These are phyloP conservation scores for Allygus modestus DNA, from an alignment of 2,888 invertebrate species.

Conservation along the genomic window DNA sequence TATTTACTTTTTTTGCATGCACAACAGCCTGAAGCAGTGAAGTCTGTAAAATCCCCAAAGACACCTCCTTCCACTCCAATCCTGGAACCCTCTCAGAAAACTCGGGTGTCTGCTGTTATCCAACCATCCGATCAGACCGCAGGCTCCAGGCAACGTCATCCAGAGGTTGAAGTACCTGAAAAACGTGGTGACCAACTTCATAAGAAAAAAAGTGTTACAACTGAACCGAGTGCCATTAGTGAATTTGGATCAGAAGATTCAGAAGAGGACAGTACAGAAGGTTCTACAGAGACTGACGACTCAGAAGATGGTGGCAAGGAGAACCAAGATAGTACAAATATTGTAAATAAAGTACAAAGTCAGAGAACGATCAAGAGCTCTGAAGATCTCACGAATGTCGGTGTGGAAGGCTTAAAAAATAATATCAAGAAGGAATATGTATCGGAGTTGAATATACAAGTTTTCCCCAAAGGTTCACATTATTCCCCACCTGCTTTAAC, in stretches of 20 bases:
- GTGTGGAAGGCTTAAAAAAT: background rate
- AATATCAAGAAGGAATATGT: constrained; percentile 33
- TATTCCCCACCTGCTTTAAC: background rate
- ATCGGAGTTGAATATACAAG: constrained; percentile 46
- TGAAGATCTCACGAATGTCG: background rate
- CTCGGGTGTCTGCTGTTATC: background rate
- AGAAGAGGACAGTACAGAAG: constrained; percentile 17
- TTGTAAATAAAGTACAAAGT: background rate
- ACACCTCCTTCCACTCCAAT: constrained; percentile 34
- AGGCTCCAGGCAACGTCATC: background rate
- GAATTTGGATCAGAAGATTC: constrained; percentile 9
- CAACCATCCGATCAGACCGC: background rate
- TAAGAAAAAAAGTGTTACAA: background rate
- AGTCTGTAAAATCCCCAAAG: constrained; percentile 42
- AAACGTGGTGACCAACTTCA: background rate
- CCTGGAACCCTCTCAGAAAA: background rate
- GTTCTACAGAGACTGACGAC: background rate
- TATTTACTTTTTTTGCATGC: constrained; percentile 65
- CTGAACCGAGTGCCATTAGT: background rate
- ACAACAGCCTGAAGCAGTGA: constrained; percentile 63
- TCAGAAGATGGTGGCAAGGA: background rate
- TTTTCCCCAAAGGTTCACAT: background rate
- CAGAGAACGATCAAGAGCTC: background rate
- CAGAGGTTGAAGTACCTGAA: background rate
- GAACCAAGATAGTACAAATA: background rate